These are phyloP conservation scores for Protobothrops flavoviridis DNA, from an alignment of 2,113 vertebrate genomes.

Conservation along the genomic window DNA sequence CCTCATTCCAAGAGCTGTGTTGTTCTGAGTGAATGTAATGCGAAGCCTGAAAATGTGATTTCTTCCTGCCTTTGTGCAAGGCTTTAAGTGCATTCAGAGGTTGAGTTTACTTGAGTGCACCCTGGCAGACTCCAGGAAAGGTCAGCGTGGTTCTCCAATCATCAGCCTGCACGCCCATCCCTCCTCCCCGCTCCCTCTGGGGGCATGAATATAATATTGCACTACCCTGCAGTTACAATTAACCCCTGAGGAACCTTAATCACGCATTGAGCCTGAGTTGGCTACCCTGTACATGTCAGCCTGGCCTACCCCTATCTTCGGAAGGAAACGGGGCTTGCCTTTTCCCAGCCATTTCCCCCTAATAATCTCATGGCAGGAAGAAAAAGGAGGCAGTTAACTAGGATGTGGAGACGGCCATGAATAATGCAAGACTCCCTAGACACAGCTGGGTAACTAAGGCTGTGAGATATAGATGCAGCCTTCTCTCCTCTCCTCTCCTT, in stretches of 20 bases:
- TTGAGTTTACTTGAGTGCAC: slow-evolving; percentile 37
- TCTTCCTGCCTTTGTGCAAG: slow-evolving; percentile 62
- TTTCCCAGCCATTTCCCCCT: slow-evolving; percentile 8
- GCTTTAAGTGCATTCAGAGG: slow-evolving; percentile 56
- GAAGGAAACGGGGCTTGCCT: slow-evolving; percentile 18
- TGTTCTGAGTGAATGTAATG: slow-evolving; percentile 32
- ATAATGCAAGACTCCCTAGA: neutral
- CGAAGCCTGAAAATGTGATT: slow-evolving; percentile 48
- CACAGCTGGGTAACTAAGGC: neutral
- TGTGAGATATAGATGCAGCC: neutral
- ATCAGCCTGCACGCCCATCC: neutral
- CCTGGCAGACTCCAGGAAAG: slow-evolving; percentile 49
- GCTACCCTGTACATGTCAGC: slow-evolving; percentile 8
- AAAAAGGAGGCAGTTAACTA: neutral
- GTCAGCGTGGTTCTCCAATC: slow-evolving; percentile 32
- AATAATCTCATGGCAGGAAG: neutral
- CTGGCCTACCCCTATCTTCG: neutral
- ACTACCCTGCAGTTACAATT: slow-evolving; percentile 49
- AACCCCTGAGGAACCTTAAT: slow-evolving; percentile 44
- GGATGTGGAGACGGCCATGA: neutral
- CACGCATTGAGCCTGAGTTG: neutral
- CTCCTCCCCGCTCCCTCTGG: neutral
- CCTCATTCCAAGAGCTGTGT: slow-evolving; percentile 46
- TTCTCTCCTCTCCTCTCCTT: neutral
- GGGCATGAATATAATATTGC: neutral